Evolutionary conservation across 2,113 vertebrate species (phyloP).

Genomic region (Varanus salvator): DNA sequence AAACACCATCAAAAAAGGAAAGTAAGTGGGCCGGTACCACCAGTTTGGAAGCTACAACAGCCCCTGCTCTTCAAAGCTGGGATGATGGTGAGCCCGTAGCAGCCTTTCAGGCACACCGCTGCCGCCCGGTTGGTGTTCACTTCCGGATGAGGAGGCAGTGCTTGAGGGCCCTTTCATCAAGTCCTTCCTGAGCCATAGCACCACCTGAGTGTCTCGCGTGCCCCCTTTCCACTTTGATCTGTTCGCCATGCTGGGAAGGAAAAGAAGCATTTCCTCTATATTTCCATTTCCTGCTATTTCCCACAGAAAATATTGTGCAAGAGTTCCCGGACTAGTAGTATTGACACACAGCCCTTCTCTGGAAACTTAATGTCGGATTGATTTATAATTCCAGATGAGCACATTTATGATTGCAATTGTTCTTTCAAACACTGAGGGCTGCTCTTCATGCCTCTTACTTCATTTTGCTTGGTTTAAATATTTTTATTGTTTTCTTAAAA

Average conservation of each 20-base stretch:
- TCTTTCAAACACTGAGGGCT: background rate
- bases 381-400: background rate
- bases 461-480: too few species aligned
- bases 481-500: too few species aligned
- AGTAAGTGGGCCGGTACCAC: conserved; percentile 50
- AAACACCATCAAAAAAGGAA: conserved; percentile 80
- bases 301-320: background rate
- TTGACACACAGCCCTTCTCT: background rate
- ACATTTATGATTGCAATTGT: background rate
- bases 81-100: background rate
- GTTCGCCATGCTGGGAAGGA: background rate
- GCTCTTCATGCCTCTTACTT: background rate
- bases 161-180: background rate
- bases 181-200: background rate
- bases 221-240: background rate
- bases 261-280: background rate
- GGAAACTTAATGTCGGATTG: background rate
- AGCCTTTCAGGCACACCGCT: background rate
- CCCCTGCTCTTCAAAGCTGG: background rate
- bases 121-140: background rate
- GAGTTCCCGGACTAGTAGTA: background rate
- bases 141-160: background rate
- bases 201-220: background rate
- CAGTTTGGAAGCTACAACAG: too few species aligned
- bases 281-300: background rate